Percentiles rank a stretch among this genome's conserved stretches.
These are phyloP conservation scores for Notolabrus celidotus DNA, from an alignment of 2,797 vertebrate species.

Conservation along the genomic window DNA sequence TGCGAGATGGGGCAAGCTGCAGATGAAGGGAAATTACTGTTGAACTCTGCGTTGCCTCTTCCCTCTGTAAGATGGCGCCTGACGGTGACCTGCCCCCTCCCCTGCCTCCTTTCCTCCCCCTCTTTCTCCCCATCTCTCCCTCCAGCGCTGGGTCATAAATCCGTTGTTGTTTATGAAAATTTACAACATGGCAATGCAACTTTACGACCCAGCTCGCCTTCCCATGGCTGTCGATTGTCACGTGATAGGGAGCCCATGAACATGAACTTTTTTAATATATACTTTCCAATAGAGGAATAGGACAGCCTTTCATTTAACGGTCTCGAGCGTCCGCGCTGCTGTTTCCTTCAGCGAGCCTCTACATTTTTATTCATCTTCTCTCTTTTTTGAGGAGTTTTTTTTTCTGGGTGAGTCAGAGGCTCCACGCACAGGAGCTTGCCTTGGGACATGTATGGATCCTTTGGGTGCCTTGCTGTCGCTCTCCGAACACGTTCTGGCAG, in stretches of 20 bases:
- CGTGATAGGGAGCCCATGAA: slow-evolving; percentile 94
- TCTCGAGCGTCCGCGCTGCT: slow-evolving; percentile 88
- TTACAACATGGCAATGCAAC: slow-evolving; percentile 98
- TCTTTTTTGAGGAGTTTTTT: slow-evolving; percentile 43
- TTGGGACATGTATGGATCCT: slow-evolving; percentile 64
- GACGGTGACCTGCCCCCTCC: slow-evolving; percentile 88
- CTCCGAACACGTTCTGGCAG: slow-evolving; percentile 77
- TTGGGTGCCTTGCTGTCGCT: slow-evolving; percentile 64
- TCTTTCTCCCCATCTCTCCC: slow-evolving; percentile 35
- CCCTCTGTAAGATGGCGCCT: slow-evolving; percentile 96
- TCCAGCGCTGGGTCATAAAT: slow-evolving; percentile 93
- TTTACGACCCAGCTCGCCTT: slow-evolving; percentile 94
- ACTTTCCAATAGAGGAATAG: slow-evolving; percentile 97
- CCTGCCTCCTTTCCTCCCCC: slow-evolving; percentile 64
- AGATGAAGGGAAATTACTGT: slow-evolving; percentile 70
- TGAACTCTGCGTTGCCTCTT: slow-evolving; percentile 82
- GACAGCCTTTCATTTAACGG: slow-evolving; percentile 92
- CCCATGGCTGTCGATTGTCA: slow-evolving; percentile 92
- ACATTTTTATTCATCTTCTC: slow-evolving; percentile 40
- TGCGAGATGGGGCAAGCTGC: slow-evolving; percentile 72
- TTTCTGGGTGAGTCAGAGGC: slow-evolving; percentile 64
- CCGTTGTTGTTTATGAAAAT: slow-evolving; percentile 99
- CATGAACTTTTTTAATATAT: slow-evolving; percentile 99
- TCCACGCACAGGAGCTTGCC: slow-evolving; percentile 66
- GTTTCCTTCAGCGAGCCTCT: slow-evolving; percentile 71